Evolutionary conservation across 1,140 invertebrate genomes (phyloP).

Genomic region (Lamellibrachia luymesi): DNA sequence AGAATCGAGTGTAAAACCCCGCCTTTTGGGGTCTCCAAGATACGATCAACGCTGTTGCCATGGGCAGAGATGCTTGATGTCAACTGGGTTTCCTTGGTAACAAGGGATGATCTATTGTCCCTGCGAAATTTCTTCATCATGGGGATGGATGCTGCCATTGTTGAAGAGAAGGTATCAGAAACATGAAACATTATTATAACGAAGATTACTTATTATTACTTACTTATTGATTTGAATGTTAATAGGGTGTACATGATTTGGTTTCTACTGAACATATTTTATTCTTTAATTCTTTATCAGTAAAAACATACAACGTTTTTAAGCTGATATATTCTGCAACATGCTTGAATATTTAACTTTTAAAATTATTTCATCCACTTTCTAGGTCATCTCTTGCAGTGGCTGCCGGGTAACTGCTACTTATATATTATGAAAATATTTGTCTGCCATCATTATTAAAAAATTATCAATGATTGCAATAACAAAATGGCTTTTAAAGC

Average conservation of each 20-base stretch:
- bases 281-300: too few species aligned
- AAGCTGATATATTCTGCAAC: too few species aligned
- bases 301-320: too few species aligned
- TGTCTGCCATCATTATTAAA: not conserved
- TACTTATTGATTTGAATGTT: too few species aligned
- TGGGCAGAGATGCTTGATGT: conserved; percentile 50
- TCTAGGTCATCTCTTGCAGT: too few species aligned
- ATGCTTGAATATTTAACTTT: too few species aligned
- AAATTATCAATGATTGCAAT: not conserved
- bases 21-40: not conserved
- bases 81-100: conserved; percentile 39
- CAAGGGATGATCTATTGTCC: conserved; percentile 44
- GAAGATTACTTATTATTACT: not conserved
- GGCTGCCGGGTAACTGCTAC: too few species aligned
- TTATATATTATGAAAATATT: not conserved
- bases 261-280: too few species aligned
- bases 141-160: conserved; percentile 47
- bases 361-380: too few species aligned
- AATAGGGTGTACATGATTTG: too few species aligned
- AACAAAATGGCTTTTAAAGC: not conserved
- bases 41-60: not conserved
- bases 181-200: not conserved
- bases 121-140: conserved; percentile 51
- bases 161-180: conserved; percentile 48
- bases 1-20: not conserved